Conservation (phyloP, 92 coral and sea anemone species). For the Umimayanthus kanabou region DNA sequence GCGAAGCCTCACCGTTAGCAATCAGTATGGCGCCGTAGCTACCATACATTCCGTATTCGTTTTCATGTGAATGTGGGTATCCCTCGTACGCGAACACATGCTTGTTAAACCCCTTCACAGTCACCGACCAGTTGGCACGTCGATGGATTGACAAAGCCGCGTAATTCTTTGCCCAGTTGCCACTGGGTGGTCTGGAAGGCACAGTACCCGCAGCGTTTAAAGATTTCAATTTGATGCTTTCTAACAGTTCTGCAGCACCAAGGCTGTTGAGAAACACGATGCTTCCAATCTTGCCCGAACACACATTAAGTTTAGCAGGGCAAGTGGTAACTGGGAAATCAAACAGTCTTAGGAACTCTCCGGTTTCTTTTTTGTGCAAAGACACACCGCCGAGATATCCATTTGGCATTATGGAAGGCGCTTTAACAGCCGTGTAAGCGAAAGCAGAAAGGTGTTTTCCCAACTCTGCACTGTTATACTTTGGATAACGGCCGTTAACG, state of each 20-base stretch:
- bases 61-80: constrained; percentile 17
- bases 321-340: constrained; percentile 8
- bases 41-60: constrained; percentile 45
- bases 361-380: background rate
- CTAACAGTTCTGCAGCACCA: constrained; percentile 44
- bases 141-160: constrained; percentile 55
- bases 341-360: constrained; percentile 38
- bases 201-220: background rate
- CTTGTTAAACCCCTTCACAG: constrained; percentile 52
- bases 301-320: constrained; percentile 21
- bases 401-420: constrained; percentile 10
- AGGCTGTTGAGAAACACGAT: constrained; percentile 45
- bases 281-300: constrained; percentile 29
- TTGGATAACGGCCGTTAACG: constrained; percentile 33
- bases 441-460: constrained; percentile 39
- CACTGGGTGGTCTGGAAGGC: constrained; percentile 31
- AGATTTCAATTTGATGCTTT: constrained; percentile 19
- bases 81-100: constrained; percentile 45
- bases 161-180: constrained; percentile 55
- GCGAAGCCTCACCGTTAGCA: constrained; percentile 39
- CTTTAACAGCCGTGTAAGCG: constrained; percentile 41
- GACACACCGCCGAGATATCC: constrained; percentile 12
- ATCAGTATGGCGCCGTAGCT: constrained; percentile 49
- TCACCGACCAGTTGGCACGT: constrained; percentile 49
- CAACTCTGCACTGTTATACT: constrained; percentile 8